Conservation (phyloP, 1,140 invertebrate species). For the silkworm (Bombyx mori) region DNA sequence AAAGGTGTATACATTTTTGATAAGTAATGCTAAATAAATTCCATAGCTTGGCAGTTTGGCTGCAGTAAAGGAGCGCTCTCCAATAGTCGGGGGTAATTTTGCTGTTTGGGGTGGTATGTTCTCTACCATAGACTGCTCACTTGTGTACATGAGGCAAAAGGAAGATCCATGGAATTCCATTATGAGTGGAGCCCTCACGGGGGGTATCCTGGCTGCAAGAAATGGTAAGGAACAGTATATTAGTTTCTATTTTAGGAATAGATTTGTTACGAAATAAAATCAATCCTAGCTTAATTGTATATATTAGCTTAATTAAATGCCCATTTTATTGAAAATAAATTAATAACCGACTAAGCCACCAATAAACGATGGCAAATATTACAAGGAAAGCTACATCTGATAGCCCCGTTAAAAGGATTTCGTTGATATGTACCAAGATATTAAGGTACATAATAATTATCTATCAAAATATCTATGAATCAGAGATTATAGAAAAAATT, state of each 20-base stretch:
- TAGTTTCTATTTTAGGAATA: no score
- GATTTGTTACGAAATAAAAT: no score
- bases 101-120: constrained; percentile 97
- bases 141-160: constrained; percentile 95
- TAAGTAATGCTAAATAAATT: neutral
- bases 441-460: no score
- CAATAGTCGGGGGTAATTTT: constrained; percentile 94
- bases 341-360: no score
- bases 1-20: no score
- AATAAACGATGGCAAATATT: neutral
- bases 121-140: constrained; percentile 95
- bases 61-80: constrained; percentile 90
- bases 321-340: no score
- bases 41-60: constrained; percentile 82
- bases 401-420: no score
- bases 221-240: constrained; percentile 76
- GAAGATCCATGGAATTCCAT: constrained; percentile 99
- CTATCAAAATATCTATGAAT: no score
- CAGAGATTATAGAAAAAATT: no score
- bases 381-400: neutral
- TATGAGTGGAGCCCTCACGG: constrained; percentile 95
- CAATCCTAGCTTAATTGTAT: no score
- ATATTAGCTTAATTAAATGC: no score
- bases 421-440: no score
- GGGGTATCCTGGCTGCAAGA: constrained; percentile 94